Percentiles rank a stretch among this genome's conserved stretches.
phyloP scores from a whole-genome alignment of 2,797 vertebrate genomes.

The Valencia hispanica region DNA sequence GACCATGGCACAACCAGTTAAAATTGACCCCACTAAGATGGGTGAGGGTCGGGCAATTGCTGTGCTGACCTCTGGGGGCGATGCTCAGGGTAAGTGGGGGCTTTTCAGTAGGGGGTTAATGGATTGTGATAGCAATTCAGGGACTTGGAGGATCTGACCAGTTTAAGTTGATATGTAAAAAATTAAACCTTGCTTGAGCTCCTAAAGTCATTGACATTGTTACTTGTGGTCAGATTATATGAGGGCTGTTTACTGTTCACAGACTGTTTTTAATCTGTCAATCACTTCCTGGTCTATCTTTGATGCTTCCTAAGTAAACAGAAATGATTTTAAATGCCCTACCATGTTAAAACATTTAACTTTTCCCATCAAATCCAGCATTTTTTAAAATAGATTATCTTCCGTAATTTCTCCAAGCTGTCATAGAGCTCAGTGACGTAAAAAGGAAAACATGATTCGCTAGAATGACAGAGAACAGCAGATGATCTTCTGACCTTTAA shows the following conservation, averaged over 20 bases:
- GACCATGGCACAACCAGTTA: constrained; percentile 64
- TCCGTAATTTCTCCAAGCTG: constrained; percentile 5
- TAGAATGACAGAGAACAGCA: constrained; percentile 22
- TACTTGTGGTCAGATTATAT: background rate
- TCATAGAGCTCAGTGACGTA: constrained; percentile 9
- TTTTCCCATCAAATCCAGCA: constrained; percentile 6
- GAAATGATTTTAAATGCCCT: background rate
- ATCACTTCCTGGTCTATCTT: background rate
- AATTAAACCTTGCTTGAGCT: background rate
- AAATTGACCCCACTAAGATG: constrained; percentile 74
- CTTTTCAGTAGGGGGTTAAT: constrained; percentile 5
- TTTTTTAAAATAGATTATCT: background rate
- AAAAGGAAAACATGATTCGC: constrained; percentile 29
- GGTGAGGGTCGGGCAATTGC: constrained; percentile 91
- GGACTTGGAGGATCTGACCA: constrained; percentile 1
- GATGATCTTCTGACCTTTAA: constrained; percentile 68
- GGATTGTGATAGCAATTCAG: background rate
- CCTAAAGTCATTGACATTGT: constrained; percentile 1
- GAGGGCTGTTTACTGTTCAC: background rate
- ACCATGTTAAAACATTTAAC: background rate
- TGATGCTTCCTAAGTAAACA: background rate
- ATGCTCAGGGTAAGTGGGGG: constrained; percentile 90
- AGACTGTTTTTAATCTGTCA: background rate
- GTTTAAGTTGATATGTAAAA: background rate
- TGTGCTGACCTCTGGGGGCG: constrained; percentile 92